phyloP scores from a whole-genome alignment of 2,888 invertebrate genomes.

The Drosophila rubida region DNA sequence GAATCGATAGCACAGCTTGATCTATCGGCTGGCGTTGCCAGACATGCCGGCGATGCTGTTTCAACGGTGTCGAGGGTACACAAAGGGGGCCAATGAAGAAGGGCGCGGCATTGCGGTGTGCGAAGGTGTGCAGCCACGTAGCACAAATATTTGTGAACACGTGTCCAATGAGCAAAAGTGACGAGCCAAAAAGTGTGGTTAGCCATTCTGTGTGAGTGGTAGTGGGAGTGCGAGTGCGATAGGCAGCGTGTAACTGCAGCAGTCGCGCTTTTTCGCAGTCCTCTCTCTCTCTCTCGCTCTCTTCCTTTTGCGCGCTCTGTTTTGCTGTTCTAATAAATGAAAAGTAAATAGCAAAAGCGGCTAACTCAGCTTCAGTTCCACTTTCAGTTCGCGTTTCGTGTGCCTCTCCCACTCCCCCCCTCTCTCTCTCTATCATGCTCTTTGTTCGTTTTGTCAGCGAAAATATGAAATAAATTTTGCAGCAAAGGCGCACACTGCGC shows the following conservation, averaged over 20 bases:
- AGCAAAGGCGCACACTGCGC: constrained; percentile 25
- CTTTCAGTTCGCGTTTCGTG: not conserved
- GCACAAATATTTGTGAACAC: constrained; percentile 78
- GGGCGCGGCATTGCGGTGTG: constrained; percentile 3
- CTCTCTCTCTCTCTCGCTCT: too few relatives aligned
- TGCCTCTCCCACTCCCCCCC: not conserved
- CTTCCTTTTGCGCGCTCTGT: not conserved
- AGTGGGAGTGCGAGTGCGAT: not conserved
- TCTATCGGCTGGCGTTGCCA: not conserved
- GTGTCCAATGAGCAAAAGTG: constrained; percentile 76
- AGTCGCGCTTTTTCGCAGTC: constrained; percentile 47
- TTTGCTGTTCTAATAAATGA: constrained; percentile 64
- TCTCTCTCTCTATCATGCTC: not conserved
- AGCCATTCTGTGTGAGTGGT: constrained; percentile 2
- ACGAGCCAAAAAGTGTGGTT: constrained; percentile 49
- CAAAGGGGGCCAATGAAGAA: constrained; percentile 36
- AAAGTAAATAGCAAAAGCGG: constrained; percentile 68
- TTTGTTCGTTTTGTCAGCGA: constrained; percentile 41
- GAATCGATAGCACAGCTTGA: not conserved
- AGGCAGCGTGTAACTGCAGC: constrained; percentile 37
- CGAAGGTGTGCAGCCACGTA: constrained; percentile 73
- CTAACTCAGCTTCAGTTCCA: constrained; percentile 30
- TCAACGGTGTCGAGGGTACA: constrained; percentile 25
- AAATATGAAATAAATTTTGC: constrained; percentile 68
- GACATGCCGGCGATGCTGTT: constrained; percentile 9